Evolutionary conservation across 2,797 vertebrate species (phyloP).

Genomic region (Pipistrellus pygmaeus): DNA sequence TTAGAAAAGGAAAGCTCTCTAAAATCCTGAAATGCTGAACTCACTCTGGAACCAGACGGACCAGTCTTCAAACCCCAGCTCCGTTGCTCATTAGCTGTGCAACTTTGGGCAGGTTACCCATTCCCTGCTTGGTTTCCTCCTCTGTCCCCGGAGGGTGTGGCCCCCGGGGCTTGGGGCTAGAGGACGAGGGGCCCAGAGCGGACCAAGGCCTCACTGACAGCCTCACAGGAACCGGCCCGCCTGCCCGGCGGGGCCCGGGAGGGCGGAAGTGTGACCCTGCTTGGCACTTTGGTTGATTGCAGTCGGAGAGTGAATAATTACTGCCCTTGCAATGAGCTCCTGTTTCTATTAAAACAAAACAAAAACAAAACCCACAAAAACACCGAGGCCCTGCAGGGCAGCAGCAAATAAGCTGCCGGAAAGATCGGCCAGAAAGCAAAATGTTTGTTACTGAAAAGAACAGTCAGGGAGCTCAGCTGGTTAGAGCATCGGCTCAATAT

Average conservation of each 20-base stretch:
- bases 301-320: not conserved
- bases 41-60: not conserved
- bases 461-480: not conserved
- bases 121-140: not conserved
- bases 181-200: not conserved
- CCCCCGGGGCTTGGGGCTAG: not conserved
- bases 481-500: not conserved
- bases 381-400: not conserved
- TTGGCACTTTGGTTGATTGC: not conserved
- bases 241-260: not conserved
- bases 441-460: not conserved
- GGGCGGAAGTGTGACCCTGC: not conserved
- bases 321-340: not conserved
- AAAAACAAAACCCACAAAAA: constrained; percentile 48
- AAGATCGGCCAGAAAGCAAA: not conserved
- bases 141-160: not conserved
- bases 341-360: constrained; percentile 16
- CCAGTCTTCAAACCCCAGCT: not conserved
- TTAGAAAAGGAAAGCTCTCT: constrained; percentile 32
- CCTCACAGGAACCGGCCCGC: not conserved
- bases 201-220: not conserved
- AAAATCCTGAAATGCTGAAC: constrained; percentile 3
- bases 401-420: not conserved
- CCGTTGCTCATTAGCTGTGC: not conserved
- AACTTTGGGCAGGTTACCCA: not conserved